phyloP scores from a whole-genome alignment of 1,140 invertebrate species.

The Aculops lycopersici region DNA sequence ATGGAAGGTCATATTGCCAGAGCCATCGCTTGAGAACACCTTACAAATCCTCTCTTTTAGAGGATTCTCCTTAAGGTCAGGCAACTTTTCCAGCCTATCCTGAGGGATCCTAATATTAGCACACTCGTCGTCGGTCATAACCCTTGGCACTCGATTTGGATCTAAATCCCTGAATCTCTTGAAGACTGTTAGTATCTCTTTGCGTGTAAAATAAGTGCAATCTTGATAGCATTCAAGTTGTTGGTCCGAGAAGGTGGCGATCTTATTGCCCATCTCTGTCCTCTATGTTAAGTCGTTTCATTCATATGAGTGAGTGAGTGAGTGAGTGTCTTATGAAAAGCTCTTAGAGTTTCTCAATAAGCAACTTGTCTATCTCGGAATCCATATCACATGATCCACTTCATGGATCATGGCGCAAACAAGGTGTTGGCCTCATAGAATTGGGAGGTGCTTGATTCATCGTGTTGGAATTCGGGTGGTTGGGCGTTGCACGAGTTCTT shows the following conservation, averaged over 20 bases:
- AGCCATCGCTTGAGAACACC: conserved; percentile 55
- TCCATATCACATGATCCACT: no score
- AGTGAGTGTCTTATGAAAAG: no score
- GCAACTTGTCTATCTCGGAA: no score
- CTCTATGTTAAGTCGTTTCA: conserved; percentile 1
- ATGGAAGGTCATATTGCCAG: conserved; percentile 42
- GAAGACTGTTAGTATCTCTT: conserved; percentile 22
- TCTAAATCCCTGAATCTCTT: conserved; percentile 15
- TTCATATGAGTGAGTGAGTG: no score
- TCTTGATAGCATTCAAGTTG: conserved; percentile 65
- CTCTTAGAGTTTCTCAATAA: no score
- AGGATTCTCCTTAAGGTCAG: conserved; percentile 81
- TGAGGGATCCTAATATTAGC: conserved; percentile 38
- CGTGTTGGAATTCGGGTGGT: no score
- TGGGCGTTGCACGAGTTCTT: no score
- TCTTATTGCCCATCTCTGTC: conserved; percentile 44
- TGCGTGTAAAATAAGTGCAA: conserved; percentile 23
- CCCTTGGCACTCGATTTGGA: conserved; percentile 12
- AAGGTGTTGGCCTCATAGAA: no score
- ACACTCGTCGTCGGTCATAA: conserved; percentile 42
- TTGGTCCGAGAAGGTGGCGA: conserved; percentile 52
- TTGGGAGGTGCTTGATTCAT: no score
- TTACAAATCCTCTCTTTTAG: conserved; percentile 62
- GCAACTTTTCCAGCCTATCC: conserved; percentile 45
- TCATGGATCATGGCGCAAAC: no score